These are phyloP conservation scores for Lutraria rhynchaena DNA, from an alignment of 1,140 invertebrate species.

Conservation along the genomic window DNA sequence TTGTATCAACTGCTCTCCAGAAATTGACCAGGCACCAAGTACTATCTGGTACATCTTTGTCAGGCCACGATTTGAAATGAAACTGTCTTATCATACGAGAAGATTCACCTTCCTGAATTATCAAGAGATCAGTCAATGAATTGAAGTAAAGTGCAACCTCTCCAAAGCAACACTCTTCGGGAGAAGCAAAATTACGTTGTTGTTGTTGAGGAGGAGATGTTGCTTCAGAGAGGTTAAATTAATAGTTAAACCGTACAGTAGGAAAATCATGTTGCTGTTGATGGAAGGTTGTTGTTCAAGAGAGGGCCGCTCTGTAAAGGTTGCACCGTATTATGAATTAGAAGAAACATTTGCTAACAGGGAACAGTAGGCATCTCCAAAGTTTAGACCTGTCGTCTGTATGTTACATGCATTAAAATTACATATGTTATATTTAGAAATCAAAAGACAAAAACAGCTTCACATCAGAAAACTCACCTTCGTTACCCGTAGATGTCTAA, in stretches of 20 bases:
- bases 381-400: not conserved
- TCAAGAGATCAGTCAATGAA: not conserved
- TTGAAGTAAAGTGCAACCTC: too few species aligned
- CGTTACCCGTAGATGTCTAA: not conserved
- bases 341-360: not conserved
- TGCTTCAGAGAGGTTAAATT: too few species aligned
- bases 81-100: conserved; percentile 2
- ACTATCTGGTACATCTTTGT: conserved; percentile 47
- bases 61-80: conserved; percentile 45
- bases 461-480: too few species aligned
- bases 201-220: too few species aligned
- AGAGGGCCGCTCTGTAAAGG: not conserved
- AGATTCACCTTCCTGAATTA: not conserved
- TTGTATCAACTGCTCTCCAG: conserved; percentile 11
- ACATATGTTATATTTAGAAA: not conserved
- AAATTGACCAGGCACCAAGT: conserved; percentile 45
- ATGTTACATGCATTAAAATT: not conserved
- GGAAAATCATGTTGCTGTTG: too few species aligned
- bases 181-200: too few species aligned
- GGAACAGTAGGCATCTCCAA: not conserved
- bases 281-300: too few species aligned
- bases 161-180: too few species aligned
- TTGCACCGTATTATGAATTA: not conserved
- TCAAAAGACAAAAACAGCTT: not conserved
- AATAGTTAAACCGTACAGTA: too few species aligned